Evolutionary conservation across 2,888 invertebrate species (phyloP), one percentile per base, ranked within the genome.

Genomic region (Caenorhabditis panamensis): DNA sequence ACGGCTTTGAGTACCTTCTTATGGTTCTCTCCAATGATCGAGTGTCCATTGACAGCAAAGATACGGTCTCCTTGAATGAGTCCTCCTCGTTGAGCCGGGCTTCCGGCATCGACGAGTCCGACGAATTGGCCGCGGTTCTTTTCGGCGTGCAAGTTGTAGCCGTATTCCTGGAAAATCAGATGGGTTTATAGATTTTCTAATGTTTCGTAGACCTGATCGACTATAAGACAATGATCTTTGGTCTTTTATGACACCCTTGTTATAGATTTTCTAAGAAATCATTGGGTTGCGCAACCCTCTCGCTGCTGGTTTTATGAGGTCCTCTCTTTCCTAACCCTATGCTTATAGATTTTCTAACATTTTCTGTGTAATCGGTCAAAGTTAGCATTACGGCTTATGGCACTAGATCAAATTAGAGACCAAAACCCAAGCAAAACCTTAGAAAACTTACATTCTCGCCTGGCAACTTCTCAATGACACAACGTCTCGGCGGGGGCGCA

Each of bases 71-170:
- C 89, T 24, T 81, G 82, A 8, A 79, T 69, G 6, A 89, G 84
- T 13, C 90, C 90, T 37, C 87, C 88, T 20, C 79, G 37, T 54
- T 83, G 80, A 37, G 85, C 85, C n/a, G 82, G 79, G 51, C 77
- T 75, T 16, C 79, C 83, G 53, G 82, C 72, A 72, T 90, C 89
- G 24, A 90, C 89, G 31, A 84, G 68, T 49, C 90, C 90, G 31
- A 90, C 87, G 75, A 87, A 90, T 68, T 90, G 90, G 31, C 88
- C 89, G 47, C 87, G 84, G 37, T 76, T 83, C 41, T 84, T 84
- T 78, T 89, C 89, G 13, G 89, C 89, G 79, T 90, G 90, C 67
- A 90, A 82, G 75, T 90, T 90, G 83, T 89, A 90, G 54, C 89
- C 90, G 76, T 90, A 90, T 69, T 89, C 90, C 85, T 87, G 82